Evolutionary conservation across 2,113 vertebrate species (phyloP), one percentile per base, ranked within the genome.

Genomic region (Paradoxurus hermaphroditus): DNA sequence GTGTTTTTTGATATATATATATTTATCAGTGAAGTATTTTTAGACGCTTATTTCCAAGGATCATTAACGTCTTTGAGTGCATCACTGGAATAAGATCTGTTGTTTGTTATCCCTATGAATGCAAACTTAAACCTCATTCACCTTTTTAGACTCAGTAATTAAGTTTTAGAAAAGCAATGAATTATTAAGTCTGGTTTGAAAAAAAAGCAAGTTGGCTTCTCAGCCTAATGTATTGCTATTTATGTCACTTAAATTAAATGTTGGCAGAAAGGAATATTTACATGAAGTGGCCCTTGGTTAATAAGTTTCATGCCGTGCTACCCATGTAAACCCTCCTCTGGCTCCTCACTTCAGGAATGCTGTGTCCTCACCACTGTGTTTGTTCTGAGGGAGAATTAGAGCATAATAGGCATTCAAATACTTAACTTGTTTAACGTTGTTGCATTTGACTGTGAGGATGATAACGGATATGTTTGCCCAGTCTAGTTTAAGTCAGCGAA

Each of bases 81-180:
- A 84, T 87, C 44, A 51, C 67, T 90, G 27, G 85, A 85, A 46
- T 87, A 84, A 90, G 65, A 67, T 44, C 12, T 53, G 23, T 59
- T 89, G 59, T 67, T 94, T 93, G 68, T 89, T 90, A 34, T 56
- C 39, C 77, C 93, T 85, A 82, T 88, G 82, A 94, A 63, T 86
- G 68, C 53, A 83, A 78, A 77, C n/a, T 56, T 84, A 94, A 95
- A 78, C 82, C 23, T 93, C 29, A 49, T 83, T 93, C 10, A 89
- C 0, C 46, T 46, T 67, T 83, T 95, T 91, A 91, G 72, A 81
- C 21, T 87, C n/a, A 39, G 62, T 94, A 96, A 88, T 96, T 95
- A 86, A 89, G 23, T 95, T 96, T 96, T 85, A 90, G 86, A 78
- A 96, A 95, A 94, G 29, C 16, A 21, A 4, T 96, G 62, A 96